Percentiles rank a stretch among this genome's conserved stretches.
phyloP scores from a whole-genome alignment of 2,888 invertebrate genomes.

The Strigamia crassipes region DNA sequence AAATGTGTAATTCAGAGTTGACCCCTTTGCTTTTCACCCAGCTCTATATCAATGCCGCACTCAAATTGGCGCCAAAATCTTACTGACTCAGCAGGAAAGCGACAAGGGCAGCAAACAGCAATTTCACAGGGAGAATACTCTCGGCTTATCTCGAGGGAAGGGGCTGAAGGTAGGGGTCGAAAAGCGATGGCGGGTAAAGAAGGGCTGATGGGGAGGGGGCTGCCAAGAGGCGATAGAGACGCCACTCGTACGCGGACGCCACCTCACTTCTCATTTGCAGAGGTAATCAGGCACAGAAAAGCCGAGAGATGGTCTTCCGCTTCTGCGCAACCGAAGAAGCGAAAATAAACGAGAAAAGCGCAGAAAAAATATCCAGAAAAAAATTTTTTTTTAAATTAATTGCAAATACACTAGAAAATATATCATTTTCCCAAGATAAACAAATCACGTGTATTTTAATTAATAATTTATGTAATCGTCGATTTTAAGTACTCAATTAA shows the following conservation, averaged over 20 bases:
- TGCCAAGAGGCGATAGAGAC: constrained; percentile 40
- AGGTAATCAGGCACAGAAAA: constrained; percentile 42
- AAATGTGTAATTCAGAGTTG: background rate
- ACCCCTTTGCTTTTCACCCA: constrained; percentile 21
- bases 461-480: no score
- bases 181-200: background rate
- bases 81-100: constrained; percentile 30
- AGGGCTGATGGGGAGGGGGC: constrained; percentile 28
- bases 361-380: background rate
- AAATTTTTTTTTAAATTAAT: no score
- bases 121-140: constrained; percentile 37
- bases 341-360: background rate
- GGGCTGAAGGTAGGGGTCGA: constrained; percentile 38
- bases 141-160: constrained; percentile 36
- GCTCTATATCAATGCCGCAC: constrained; percentile 6
- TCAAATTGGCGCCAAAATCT: constrained; percentile 38
- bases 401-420: no score
- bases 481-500: no score
- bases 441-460: no score
- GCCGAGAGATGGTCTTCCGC: constrained; percentile 37
- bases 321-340: constrained; percentile 5
- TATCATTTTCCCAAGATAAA: no score
- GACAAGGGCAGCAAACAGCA: constrained; percentile 35
- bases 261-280: constrained; percentile 42
- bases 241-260: constrained; percentile 35